phyloP scores from a whole-genome alignment of 2,797 vertebrate species.

The Mormyrops boulengeri region DNA sequence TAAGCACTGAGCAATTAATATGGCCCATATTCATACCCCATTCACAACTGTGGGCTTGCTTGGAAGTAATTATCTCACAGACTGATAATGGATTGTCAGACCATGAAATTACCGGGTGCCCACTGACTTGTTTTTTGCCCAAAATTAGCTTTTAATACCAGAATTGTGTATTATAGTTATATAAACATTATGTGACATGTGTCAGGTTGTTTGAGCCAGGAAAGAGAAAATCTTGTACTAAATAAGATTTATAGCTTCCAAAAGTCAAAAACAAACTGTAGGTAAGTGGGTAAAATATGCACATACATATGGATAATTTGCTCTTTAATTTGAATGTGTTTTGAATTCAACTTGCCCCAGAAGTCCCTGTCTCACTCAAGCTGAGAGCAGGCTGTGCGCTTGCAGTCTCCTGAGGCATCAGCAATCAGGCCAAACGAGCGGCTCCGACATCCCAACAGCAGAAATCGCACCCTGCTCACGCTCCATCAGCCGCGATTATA shows the following conservation, averaged over 20 bases:
- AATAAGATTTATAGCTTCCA: background rate
- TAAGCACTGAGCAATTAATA: constrained; percentile 23
- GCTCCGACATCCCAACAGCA: constrained; percentile 32
- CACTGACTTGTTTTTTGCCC: background rate
- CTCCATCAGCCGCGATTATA: constrained; percentile 42
- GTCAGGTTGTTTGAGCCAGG: background rate
- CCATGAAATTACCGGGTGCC: background rate
- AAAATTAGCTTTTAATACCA: background rate
- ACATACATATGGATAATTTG: background rate
- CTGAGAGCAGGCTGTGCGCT: constrained; percentile 3
- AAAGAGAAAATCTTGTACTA: background rate
- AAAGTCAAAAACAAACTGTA: background rate
- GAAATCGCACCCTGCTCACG: constrained; percentile 31
- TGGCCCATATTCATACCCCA: background rate
- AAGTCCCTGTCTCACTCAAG: constrained; percentile 22
- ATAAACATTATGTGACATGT: background rate
- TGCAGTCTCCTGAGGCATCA: constrained; percentile 26
- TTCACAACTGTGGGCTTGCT: background rate
- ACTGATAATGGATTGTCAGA: constrained; percentile 15
- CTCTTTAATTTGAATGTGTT: background rate
- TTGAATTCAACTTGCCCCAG: background rate
- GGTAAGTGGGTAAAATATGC: background rate
- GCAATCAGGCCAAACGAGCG: constrained; percentile 29
- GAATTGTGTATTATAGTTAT: background rate
- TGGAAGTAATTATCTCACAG: constrained; percentile 12